These are phyloP conservation scores for Panulirus ornatus DNA, from an alignment of 1,140 invertebrate genomes.

Conservation along the genomic window DNA sequence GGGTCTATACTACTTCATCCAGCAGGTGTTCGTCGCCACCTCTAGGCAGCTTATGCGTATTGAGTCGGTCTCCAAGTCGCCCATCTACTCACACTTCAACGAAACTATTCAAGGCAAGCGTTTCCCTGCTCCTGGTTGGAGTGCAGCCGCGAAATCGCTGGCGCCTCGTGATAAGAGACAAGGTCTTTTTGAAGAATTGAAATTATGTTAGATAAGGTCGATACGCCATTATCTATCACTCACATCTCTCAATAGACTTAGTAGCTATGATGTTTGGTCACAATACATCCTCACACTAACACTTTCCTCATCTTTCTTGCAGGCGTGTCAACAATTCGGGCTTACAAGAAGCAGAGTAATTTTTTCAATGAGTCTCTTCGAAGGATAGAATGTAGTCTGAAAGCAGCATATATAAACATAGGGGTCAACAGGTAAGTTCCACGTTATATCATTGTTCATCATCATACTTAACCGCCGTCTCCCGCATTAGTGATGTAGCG, in stretches of 20 bases:
- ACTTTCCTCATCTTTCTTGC: not conserved
- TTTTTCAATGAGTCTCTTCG: conserved; percentile 45
- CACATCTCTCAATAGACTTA: too few relatives aligned
- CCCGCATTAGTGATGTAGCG: too few relatives aligned
- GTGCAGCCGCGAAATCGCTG: too few relatives aligned
- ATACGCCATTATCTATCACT: not conserved
- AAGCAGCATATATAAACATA: conserved; percentile 19
- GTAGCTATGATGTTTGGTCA: too few relatives aligned
- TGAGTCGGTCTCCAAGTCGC: conserved; percentile 97
- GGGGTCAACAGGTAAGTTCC: conserved; percentile 39
- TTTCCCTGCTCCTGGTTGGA: not conserved
- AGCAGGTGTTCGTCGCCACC: conserved; percentile 90
- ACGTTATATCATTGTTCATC: too few relatives aligned
- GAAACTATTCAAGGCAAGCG: conserved; percentile 90
- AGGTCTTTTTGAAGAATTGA: too few relatives aligned
- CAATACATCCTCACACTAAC: not conserved
- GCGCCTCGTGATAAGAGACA: too few relatives aligned
- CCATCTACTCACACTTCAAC: conserved; percentile 98
- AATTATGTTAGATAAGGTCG: too few relatives aligned
- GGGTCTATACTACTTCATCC: conserved; percentile 81
- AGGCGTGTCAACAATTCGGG: conserved; percentile 56
- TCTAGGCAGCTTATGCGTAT: conserved; percentile 96
- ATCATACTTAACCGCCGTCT: too few relatives aligned
- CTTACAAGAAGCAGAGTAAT: conserved; percentile 49
- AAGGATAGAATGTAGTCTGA: conserved; percentile 33